Evolutionary conservation across 2,797 vertebrate species (phyloP).

Genomic region (Pipistrellus pipistrellus): DNA sequence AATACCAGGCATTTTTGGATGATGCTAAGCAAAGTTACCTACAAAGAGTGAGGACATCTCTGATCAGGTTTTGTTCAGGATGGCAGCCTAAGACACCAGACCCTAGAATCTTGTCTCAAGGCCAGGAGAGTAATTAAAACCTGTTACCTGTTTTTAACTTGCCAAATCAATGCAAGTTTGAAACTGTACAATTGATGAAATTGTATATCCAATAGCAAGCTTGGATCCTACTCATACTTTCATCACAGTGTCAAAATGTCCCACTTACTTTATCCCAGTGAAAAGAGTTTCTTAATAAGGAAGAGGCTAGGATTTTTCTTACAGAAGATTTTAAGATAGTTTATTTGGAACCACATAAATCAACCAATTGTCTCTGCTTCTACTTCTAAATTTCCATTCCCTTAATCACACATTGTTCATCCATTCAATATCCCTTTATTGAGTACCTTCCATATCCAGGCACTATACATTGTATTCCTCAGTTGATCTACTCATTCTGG

Average conservation of each 20-base stretch:
- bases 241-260: not conserved
- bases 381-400: not conserved
- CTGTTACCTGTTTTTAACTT: not conserved
- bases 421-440: not conserved
- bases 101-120: not conserved
- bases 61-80: not conserved
- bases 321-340: not conserved
- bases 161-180: not conserved
- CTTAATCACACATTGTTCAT: not conserved
- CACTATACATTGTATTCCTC: not conserved
- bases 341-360: not conserved
- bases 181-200: not conserved
- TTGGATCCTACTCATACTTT: not conserved
- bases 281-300: not conserved
- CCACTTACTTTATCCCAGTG: not conserved
- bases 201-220: not conserved
- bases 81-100: not conserved
- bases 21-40: not conserved
- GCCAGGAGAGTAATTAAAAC: not conserved
- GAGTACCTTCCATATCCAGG: not conserved
- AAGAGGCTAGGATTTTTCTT: not conserved
- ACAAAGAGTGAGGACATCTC: not conserved
- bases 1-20: not conserved
- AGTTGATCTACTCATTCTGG: not conserved
- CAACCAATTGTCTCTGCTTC: not conserved